Conservation (phyloP, 92 coral and sea anemone genomes). For the Parazoanthus atlanticus region DNA sequence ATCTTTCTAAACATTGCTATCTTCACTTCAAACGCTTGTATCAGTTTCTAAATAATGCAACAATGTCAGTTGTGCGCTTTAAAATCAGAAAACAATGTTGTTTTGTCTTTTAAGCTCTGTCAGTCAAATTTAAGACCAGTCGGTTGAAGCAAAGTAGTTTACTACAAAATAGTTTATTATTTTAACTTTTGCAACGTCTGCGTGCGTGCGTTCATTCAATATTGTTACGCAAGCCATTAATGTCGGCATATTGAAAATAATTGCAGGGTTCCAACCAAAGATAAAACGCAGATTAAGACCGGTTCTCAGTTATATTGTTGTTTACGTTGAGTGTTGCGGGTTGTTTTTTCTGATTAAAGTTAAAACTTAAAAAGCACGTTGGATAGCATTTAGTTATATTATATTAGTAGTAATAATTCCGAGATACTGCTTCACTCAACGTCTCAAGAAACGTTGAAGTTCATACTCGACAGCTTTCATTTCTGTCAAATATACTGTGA, state of each 20-base stretch:
- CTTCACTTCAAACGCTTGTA: background rate
- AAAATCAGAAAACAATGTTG: background rate
- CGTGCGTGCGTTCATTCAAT: background rate
- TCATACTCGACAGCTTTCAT: no score
- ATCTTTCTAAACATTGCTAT: background rate
- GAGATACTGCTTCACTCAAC: no score
- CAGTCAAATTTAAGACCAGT: background rate
- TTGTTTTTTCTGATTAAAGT: no score
- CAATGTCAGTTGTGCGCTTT: background rate
- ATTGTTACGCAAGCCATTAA: constrained; percentile 1
- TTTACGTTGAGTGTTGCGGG: background rate
- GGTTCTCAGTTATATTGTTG: background rate
- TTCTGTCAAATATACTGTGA: no score
- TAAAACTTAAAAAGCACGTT: background rate
- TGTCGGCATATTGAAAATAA: background rate
- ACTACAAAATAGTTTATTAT: no score
- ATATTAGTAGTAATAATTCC: no score
- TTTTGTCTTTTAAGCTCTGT: background rate
- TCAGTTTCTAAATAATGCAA: background rate
- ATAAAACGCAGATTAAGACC: background rate
- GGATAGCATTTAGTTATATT: background rate
- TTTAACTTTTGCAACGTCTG: background rate
- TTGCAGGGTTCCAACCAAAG: background rate
- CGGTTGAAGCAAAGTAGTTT: background rate
- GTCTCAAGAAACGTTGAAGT: no score